Conservation (phyloP, 1,140 invertebrate species). For the Phthorimaea operculella region DNA sequence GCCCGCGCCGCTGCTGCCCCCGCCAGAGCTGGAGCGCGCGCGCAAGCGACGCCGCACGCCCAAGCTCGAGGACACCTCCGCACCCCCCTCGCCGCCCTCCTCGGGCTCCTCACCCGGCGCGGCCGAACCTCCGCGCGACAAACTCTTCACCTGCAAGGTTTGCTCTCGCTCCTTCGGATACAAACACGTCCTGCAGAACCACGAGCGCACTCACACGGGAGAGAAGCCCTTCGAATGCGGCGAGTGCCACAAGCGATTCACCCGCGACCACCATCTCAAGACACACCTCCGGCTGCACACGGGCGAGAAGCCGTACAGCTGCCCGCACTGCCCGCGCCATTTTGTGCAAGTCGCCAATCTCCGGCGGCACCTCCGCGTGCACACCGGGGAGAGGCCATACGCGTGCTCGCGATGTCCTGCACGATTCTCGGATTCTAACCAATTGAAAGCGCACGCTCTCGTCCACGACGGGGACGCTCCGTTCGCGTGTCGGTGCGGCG, state of each 20-base stretch:
- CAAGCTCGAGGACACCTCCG: constrained; percentile 48
- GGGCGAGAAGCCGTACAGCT: constrained; percentile 93
- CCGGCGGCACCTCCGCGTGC: constrained; percentile 90
- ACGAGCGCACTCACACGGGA: constrained; percentile 96
- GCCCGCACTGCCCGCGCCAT: constrained; percentile 89
- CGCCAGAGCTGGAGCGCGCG: constrained; percentile 54
- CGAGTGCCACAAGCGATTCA: constrained; percentile 94
- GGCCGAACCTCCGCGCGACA: constrained; percentile 74
- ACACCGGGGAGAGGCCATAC: constrained; percentile 96
- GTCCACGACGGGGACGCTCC: constrained; percentile 93
- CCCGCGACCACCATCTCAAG: constrained; percentile 94
- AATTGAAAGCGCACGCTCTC: constrained; percentile 90
- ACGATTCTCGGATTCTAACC: constrained; percentile 93
- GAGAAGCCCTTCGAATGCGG: constrained; percentile 97
- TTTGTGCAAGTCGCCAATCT: constrained; percentile 96
- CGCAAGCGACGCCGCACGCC: constrained; percentile 61
- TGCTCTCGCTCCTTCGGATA: constrained; percentile 92
- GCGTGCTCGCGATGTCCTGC: constrained; percentile 89
- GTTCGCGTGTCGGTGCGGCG: constrained; percentile 83
- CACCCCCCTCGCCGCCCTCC: constrained; percentile 56
- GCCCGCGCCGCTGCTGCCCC: constrained; percentile 51
- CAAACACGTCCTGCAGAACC: constrained; percentile 95
- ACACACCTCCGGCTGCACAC: constrained; percentile 94
- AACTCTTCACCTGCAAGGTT: constrained; percentile 87
- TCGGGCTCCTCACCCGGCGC: constrained; percentile 57